These are phyloP conservation scores for Chelon labrosus DNA, from an alignment of 2,797 vertebrate species.

Conservation along the genomic window DNA sequence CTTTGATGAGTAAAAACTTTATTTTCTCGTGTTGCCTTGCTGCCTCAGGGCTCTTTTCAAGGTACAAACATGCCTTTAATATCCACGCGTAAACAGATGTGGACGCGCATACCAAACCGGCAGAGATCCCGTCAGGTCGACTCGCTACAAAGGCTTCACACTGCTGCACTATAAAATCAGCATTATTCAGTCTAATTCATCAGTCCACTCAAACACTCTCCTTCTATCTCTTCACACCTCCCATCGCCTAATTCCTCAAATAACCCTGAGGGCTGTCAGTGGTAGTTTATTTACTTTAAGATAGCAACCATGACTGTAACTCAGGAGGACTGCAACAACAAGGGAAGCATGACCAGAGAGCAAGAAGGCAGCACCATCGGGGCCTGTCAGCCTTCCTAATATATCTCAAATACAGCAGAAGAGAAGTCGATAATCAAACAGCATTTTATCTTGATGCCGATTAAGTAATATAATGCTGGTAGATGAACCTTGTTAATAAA, in stretches of 20 bases:
- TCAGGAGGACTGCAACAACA: conserved; percentile 6
- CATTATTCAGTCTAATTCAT: conserved; percentile 36
- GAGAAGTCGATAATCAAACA: background rate
- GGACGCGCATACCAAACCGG: conserved; percentile 47
- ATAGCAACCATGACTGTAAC: conserved; percentile 13
- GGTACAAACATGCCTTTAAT: conserved; percentile 45
- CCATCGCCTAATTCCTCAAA: conserved; percentile 9
- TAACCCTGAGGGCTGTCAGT: conserved; percentile 5
- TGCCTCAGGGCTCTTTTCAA: conserved; percentile 43
- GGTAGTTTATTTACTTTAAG: conserved; percentile 30
- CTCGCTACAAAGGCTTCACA: conserved; percentile 31
- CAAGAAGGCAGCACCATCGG: background rate
- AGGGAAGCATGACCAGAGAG: background rate
- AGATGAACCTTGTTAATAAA: background rate
- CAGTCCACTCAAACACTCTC: conserved; percentile 15
- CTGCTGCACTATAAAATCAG: conserved; percentile 26
- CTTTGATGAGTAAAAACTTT: conserved; percentile 64
- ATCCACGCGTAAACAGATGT: conserved; percentile 51
- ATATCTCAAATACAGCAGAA: background rate
- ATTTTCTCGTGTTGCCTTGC: conserved; percentile 30
- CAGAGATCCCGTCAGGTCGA: conserved; percentile 44
- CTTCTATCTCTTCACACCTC: conserved; percentile 10
- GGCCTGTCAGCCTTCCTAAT: background rate
- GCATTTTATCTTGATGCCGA: background rate
- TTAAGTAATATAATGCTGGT: background rate